These are phyloP conservation scores for Galerucella nymphaeae DNA, from an alignment of 2,888 invertebrate genomes.

Conservation along the genomic window DNA sequence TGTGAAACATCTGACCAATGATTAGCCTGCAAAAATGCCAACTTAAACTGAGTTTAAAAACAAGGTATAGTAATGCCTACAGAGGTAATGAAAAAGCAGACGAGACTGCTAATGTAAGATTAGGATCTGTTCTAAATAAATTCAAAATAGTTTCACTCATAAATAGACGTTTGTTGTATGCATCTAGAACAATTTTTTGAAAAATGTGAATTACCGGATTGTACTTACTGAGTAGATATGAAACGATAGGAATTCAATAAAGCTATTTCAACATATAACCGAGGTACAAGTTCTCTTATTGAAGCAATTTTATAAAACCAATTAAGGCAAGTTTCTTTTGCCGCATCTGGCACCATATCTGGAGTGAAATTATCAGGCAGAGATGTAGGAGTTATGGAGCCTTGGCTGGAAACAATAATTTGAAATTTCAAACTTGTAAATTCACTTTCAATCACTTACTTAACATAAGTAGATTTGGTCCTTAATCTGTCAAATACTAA, in stretches of 20 bases:
- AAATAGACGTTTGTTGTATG: no score
- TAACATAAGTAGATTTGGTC: constrained; percentile 75
- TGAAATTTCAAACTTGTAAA: constrained; percentile 2
- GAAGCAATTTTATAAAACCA: constrained; percentile 99
- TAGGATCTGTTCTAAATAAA: no score
- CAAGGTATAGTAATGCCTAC: no score
- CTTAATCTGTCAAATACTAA: constrained; percentile 87
- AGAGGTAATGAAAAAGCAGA: no score
- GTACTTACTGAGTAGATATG: constrained; percentile 73
- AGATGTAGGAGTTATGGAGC: constrained; percentile 66
- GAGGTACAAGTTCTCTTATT: constrained; percentile 92
- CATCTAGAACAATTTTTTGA: no score
- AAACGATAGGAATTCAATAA: constrained; percentile 91
- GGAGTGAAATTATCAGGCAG: constrained; percentile 79
- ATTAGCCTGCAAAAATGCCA: no score
- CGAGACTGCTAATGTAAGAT: no score
- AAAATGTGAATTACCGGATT: background rate
- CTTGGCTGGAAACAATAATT: constrained; percentile 63
- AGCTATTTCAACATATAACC: constrained; percentile 94
- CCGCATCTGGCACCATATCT: constrained; percentile 83
- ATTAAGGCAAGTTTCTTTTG: constrained; percentile 96
- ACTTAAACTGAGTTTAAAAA: no score
- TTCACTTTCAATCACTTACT: constrained; percentile 43
- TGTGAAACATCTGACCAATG: no score
- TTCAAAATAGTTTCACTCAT: no score